These are phyloP conservation scores for Tanytarsus gracilentus DNA, from an alignment of 2,888 invertebrate genomes.

Conservation along the genomic window DNA sequence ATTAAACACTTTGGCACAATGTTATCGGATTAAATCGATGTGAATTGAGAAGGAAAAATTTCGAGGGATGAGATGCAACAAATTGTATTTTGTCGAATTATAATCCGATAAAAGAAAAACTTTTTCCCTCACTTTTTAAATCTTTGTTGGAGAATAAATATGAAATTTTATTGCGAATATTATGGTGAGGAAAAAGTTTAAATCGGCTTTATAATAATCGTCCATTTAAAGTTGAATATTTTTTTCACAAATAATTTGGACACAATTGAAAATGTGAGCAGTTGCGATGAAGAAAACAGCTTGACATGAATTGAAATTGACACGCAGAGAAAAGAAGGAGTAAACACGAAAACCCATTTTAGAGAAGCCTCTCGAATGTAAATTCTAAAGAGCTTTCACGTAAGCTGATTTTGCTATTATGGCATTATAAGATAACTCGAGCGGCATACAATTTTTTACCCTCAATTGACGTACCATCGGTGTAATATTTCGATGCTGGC, in stretches of 20 bases:
- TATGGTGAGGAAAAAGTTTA: too few relatives aligned
- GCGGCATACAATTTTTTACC: background rate
- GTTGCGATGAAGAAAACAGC: background rate
- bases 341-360: slow-evolving; percentile 10
- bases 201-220: too few relatives aligned
- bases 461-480: background rate
- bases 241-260: too few relatives aligned
- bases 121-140: background rate
- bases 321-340: background rate
- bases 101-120: background rate
- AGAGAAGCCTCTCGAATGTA: background rate
- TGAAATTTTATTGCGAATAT: background rate
- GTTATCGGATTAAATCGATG: too few relatives aligned
- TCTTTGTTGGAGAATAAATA: background rate
- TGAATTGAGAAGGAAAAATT: background rate
- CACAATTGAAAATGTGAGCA: too few relatives aligned
- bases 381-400: slow-evolving; percentile 5
- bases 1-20: too few relatives aligned
- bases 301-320: background rate
- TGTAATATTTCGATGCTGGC: background rate
- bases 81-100: background rate
- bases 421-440: slow-evolving; percentile 2
- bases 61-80: background rate
- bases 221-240: too few relatives aligned
- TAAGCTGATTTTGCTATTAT: slow-evolving; percentile 9